Conservation (phyloP, 2,113 vertebrate genomes). For the Gambusia affinis region DNA sequence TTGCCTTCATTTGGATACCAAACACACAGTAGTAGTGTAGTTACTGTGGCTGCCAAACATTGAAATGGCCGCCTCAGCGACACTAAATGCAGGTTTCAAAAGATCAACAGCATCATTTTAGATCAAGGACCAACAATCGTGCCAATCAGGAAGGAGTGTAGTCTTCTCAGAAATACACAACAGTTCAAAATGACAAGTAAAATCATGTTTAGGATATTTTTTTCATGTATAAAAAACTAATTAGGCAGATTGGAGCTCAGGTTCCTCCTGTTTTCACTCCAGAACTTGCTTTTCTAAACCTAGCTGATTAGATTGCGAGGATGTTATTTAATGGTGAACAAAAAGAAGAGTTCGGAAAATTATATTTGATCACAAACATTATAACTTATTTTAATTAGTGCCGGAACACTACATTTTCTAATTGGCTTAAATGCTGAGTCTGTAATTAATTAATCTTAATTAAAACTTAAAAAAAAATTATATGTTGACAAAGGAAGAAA, state of each 20-base stretch:
- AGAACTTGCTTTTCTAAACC: background rate
- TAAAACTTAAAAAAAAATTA: too few relatives aligned
- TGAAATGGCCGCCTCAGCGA: background rate
- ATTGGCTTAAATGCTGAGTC: too few relatives aligned
- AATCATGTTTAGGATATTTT: background rate
- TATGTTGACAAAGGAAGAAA: too few relatives aligned
- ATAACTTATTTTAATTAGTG: too few relatives aligned
- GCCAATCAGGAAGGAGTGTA: background rate
- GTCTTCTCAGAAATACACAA: too few relatives aligned
- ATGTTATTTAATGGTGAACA: too few relatives aligned
- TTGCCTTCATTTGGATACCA: slow-evolving; percentile 1
- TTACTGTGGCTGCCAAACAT: background rate
- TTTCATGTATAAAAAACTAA: background rate
- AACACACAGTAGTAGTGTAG: background rate
- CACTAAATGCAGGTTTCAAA: background rate
- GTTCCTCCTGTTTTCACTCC: background rate
- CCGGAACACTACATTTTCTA: too few relatives aligned
- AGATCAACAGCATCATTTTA: background rate
- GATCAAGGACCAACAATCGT: background rate
- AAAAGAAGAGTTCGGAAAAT: too few relatives aligned
- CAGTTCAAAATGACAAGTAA: too few relatives aligned
- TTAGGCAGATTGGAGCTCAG: background rate
- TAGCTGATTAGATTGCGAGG: background rate
- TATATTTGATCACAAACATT: too few relatives aligned
- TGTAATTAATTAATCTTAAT: too few relatives aligned